phyloP scores from a whole-genome alignment of 2,797 vertebrate genomes.

The Lagothrix lagotricha region DNA sequence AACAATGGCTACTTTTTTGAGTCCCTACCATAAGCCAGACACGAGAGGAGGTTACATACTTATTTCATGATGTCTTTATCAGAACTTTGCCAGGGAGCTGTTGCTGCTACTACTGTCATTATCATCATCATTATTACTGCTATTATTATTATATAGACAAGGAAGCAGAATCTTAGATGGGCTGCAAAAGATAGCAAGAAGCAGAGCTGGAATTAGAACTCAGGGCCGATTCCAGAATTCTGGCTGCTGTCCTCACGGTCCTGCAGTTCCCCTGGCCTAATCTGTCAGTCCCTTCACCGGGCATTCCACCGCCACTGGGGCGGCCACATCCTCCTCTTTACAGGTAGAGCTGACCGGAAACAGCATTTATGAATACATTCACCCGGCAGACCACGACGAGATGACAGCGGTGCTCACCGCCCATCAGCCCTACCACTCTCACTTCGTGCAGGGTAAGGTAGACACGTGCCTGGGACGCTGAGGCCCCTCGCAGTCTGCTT shows the following conservation, averaged over 20 bases:
- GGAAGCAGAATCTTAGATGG: neutral
- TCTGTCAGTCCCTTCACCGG: neutral
- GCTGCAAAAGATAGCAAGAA: neutral
- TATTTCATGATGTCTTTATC: neutral
- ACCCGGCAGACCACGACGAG: slow-evolving; percentile 97
- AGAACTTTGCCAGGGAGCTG: neutral
- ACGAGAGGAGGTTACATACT: neutral
- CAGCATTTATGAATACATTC: slow-evolving; percentile 98
- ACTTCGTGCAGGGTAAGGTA: slow-evolving; percentile 95
- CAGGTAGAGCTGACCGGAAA: slow-evolving; percentile 99
- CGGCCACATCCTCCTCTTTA: slow-evolving; percentile 70
- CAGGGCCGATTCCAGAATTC: neutral
- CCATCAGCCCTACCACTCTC: slow-evolving; percentile 97
- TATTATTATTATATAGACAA: neutral
- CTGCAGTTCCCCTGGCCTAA: neutral
- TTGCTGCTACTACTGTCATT: neutral
- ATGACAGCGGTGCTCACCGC: slow-evolving; percentile 98
- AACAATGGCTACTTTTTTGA: neutral
- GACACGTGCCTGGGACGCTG: accelerated
- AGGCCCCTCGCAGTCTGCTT: neutral
- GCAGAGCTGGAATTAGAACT: slow-evolving; percentile 3
- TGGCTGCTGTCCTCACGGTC: neutral
- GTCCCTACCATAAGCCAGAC: neutral
- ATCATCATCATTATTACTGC: neutral
- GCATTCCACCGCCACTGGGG: neutral